Base-by-base conservation (phyloP, 2,888 invertebrate genomes). In the Crepidodera aurea region DNA sequence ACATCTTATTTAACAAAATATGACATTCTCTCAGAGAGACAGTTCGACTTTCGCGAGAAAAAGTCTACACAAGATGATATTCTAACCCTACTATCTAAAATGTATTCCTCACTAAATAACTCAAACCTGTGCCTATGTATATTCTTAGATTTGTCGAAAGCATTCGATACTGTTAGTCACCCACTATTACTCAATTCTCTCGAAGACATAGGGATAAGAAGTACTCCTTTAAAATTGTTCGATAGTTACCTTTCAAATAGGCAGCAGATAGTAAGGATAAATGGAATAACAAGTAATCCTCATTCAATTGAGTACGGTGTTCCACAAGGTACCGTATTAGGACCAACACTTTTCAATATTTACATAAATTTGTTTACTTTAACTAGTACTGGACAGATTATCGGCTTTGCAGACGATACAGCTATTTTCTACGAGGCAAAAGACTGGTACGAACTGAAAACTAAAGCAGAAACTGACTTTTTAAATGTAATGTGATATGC, bases 231-330 rank as follows among this genome's bases (percentile, higher is more conserved):
- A 29, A 10, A 29, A 22, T 22, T 22, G 22, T 22, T 22, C 22
- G 22, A 22, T 22, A 22, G 22, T 6, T 22, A 22, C 22, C 22
- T 22, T 4, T 22, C 22, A 2, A 22, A 22, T 6, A 22, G 22
- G 2, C 6, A 22, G 22, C 6, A 6, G 10, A 8, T 29, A 29
- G 10, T 8, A 29, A 8, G 8, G 10, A 10, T 8, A 29, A 29
- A 29, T 29, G 29, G 29, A 29, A 8, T 13, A 18, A 1, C 18
- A 16, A 42, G 42, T 42, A 22, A 42, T 42, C n/a, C 22, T 18
- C 10, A 42, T 18, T 12, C 15, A 19, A 27, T 48, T 25, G 46
- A 48, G 25, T 48, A 48, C 13, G 46, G 46, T 48, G 25, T 48
- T 25, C 46, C 25, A n/a, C 46, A 48, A 27, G 46, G 27, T 15